These are phyloP conservation scores for Lamellibrachia columna DNA, from an alignment of 2,888 invertebrate genomes.

Conservation along the genomic window DNA sequence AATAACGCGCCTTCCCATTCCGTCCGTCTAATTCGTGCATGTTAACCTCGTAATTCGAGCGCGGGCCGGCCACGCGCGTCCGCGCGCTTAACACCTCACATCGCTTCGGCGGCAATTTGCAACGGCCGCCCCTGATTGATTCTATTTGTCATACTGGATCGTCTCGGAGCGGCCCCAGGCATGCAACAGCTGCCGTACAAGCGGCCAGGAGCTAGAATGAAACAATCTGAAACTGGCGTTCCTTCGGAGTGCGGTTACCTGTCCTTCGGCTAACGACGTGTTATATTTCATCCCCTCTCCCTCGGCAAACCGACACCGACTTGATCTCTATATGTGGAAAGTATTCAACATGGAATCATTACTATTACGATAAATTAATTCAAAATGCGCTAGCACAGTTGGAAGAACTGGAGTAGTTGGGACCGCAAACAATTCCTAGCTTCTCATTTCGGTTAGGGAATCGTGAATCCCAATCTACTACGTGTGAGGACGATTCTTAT, in stretches of 20 bases:
- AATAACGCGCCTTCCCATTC: background rate
- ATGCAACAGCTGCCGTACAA: background rate
- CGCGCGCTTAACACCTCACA: background rate
- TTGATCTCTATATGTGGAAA: background rate
- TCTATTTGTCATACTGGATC: background rate
- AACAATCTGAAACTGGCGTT: background rate
- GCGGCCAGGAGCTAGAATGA: background rate
- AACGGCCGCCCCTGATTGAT: background rate
- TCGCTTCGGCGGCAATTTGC: background rate
- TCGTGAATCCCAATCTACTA: background rate
- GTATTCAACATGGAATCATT: background rate
- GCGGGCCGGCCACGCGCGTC: background rate
- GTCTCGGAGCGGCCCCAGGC: background rate
- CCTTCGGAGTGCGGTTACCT: background rate
- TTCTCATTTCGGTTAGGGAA: background rate
- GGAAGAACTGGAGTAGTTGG: too few species aligned
- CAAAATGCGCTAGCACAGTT: too few species aligned
- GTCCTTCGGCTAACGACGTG: too few species aligned
- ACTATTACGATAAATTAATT: too few species aligned
- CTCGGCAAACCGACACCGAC: background rate
- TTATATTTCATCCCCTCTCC: background rate
- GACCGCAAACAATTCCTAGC: background rate
- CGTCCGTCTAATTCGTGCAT: slow-evolving; percentile 5
- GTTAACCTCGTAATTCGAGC: background rate
- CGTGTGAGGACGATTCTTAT: background rate